A percentile compares a stretch with the other conserved stretches of the same genome.
Evolutionary conservation across 2,797 vertebrate genomes (phyloP).

Genomic region (Nothura maculosa): DNA sequence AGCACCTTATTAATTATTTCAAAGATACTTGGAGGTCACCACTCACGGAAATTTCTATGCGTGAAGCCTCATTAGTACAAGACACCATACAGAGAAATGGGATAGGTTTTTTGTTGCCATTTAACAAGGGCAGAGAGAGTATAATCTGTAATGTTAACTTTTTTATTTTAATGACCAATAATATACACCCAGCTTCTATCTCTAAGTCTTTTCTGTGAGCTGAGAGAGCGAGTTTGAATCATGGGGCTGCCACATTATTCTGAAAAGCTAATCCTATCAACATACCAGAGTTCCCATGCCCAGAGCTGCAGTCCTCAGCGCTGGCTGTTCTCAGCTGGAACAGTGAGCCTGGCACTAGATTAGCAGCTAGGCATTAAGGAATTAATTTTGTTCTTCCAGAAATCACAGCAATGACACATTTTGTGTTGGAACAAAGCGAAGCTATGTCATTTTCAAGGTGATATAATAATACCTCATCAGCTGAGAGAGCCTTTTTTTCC

Average conservation of each 20-base stretch:
- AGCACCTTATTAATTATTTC: conserved; percentile 84
- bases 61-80: conserved; percentile 79
- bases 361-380: conserved; percentile 11
- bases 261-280: conserved; percentile 22
- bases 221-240: background rate
- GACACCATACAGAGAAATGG: conserved; percentile 54
- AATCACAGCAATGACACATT: conserved; percentile 22
- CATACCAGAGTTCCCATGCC: background rate
- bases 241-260: background rate
- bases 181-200: background rate
- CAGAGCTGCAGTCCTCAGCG: background rate
- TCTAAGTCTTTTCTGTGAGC: background rate
- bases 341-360: background rate
- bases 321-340: conserved; percentile 13
- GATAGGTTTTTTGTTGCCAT: conserved; percentile 66
- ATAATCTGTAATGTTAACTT: conserved; percentile 43
- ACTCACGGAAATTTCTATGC: conserved; percentile 74
- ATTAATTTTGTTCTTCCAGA: background rate
- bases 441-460: background rate
- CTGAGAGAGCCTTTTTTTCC: background rate
- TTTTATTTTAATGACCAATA: conserved; percentile 44
- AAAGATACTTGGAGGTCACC: conserved; percentile 82
- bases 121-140: conserved; percentile 59
- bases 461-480: background rate
- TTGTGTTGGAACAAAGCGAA: background rate